Evolutionary conservation across 1,140 invertebrate genomes (phyloP).

Genomic region (Cydia amplana): DNA sequence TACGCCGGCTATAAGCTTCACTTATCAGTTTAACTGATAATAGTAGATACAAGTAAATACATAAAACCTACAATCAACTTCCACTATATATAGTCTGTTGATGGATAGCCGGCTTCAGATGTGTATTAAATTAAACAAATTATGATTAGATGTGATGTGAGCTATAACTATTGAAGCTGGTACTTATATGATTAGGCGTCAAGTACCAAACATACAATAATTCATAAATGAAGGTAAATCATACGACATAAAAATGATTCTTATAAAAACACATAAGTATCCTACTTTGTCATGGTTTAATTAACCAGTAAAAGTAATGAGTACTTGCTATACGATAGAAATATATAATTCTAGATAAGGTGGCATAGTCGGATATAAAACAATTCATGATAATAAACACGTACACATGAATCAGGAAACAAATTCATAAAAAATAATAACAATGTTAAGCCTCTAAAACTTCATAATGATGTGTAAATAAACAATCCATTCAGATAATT

Average conservation of each 20-base stretch:
- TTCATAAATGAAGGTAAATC: background rate
- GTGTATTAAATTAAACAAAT: background rate
- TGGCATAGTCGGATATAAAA: constrained; percentile 7
- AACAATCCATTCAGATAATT: constrained; percentile 20
- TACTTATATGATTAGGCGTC: constrained; percentile 19
- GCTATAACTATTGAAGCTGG: background rate
- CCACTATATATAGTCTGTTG: background rate
- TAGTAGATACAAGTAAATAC: background rate
- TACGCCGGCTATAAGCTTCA: background rate
- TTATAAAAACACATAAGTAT: constrained; percentile 18
- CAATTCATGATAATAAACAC: constrained; percentile 16
- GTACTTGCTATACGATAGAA: constrained; percentile 6
- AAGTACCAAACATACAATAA: constrained; percentile 23
- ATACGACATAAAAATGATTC: constrained; percentile 6
- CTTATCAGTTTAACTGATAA: background rate
- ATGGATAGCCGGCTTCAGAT: constrained; percentile 1
- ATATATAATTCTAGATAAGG: constrained; percentile 15
- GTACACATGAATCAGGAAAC: constrained; percentile 29
- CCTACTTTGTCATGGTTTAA: constrained; percentile 27
- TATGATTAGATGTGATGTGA: background rate
- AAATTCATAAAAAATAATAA: constrained; percentile 25
- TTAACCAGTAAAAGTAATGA: constrained; percentile 27
- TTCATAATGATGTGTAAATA: constrained; percentile 26
- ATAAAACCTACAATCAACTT: background rate
- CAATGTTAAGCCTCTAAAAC: constrained; percentile 32